Base-by-base conservation (phyloP, 1,140 invertebrate species). In the Argopecten irradians region DNA sequence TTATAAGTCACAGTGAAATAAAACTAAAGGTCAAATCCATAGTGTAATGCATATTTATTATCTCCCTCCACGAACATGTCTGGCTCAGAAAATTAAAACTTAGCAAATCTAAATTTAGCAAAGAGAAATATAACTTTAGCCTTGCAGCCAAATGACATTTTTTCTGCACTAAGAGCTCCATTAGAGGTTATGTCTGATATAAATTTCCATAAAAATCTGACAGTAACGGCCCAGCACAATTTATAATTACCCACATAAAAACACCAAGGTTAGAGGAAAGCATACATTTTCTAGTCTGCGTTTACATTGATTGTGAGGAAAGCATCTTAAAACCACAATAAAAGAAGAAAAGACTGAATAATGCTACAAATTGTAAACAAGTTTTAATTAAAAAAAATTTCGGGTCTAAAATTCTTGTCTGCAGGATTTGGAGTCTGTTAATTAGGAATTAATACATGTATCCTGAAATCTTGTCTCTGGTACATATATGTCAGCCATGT, bases 41-140 rank as follows among this genome's bases (percentile, higher is more conserved):
- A 19, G 55, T 28, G n/a, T 71, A 71, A 28, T 28, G n/a, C 55
- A 71, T 71, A 71, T 71, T 71, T 71, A 71, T 71, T 71, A 71
- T 16, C 55, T 71, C 55, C 55, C n/a, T 28, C 22, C 5, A n/a
- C 8, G 55, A 71, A 28, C n/a, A 3, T n/a, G 55, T 71, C 55
- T 71, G 22, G 16, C 55, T 71, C 16, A n/a, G 55, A 71, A 71
- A 71, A 71, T 71, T 71, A n/a, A 71, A 71, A n/a, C 28, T 28
- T 28, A 71, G 16, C 14, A 55, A 5, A n/a, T 71, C 55, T 71
- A 71, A 71, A 28, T 71, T 71, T 71, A 7, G n/a, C 16, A 8
- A 22, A 71, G 55, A 71, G n/a, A 71, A 71, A 71, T n/a, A 71
- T 71, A 71, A 71, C 55, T 71, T 8, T 71, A 71, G 55, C 55